Evolutionary conservation across 2,113 vertebrate genomes (phyloP).

Genomic region (Lagopus muta): DNA sequence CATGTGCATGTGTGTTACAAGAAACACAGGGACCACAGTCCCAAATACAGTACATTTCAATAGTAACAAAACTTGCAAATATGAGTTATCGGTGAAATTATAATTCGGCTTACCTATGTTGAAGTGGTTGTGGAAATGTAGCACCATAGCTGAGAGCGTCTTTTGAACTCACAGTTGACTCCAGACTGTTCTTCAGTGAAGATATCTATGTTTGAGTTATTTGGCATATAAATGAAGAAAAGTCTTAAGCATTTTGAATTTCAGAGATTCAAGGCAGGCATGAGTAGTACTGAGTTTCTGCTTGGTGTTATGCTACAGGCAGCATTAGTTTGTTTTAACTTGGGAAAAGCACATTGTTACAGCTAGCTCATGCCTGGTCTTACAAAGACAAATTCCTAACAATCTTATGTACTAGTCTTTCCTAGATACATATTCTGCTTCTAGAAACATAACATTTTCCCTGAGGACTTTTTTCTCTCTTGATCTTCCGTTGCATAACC

Average conservation of each 20-base stretch:
- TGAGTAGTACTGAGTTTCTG: not conserved
- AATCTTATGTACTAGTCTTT: not conserved
- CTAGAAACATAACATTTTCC: not conserved
- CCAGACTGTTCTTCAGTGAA: not conserved
- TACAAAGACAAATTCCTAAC: not conserved
- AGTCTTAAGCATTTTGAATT: not conserved
- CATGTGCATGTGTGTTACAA: not conserved
- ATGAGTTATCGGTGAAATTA: not conserved
- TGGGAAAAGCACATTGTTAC: not conserved
- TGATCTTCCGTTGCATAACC: not conserved
- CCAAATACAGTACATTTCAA: not conserved
- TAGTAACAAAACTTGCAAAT: not conserved
- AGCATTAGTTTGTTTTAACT: not conserved
- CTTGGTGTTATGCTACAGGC: not conserved
- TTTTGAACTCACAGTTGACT: not conserved
- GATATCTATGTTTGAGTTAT: not conserved
- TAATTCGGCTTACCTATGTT: not conserved
- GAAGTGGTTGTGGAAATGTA: not conserved
- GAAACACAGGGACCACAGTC: not conserved
- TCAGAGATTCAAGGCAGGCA: not conserved
- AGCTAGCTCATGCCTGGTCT: not conserved
- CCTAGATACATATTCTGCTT: not conserved
- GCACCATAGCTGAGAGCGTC: not conserved
- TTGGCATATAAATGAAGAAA: not conserved
- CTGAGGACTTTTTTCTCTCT: not conserved